A percentile compares a stretch with the other conserved stretches of the same genome.
Conservation (phyloP, 2,797 vertebrate genomes). For the Menidia menidia region DNA sequence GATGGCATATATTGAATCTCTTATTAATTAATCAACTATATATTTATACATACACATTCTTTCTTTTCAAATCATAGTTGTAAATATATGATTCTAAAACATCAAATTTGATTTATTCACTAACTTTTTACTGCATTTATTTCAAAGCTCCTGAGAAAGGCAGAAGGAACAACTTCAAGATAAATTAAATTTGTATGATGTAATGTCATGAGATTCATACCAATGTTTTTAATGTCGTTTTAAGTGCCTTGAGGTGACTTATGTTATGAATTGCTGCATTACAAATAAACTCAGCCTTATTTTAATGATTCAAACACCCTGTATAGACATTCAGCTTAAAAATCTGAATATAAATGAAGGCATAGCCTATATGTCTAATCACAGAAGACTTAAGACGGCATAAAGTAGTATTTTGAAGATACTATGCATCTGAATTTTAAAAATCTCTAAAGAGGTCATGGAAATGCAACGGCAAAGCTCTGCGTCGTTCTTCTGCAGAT, state of each 20-base stretch:
- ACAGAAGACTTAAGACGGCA: not conserved
- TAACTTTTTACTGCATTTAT: not conserved
- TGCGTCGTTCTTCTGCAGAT: slow-evolving; percentile 24
- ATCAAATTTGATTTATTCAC: too few species aligned
- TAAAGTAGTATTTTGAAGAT: slow-evolving; percentile 17
- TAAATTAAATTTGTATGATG: not conserved
- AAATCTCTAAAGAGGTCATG: slow-evolving; percentile 11
- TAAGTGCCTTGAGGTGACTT: not conserved
- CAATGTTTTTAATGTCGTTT: not conserved
- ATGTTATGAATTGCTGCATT: not conserved
- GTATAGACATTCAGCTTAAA: rapidly evolving
- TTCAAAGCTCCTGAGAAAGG: not conserved
- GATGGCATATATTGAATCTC: too few species aligned
- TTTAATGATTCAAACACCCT: not conserved
- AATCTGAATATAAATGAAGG: not conserved
- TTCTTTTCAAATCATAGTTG: too few species aligned
- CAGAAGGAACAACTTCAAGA: too few species aligned
- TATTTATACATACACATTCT: too few species aligned
- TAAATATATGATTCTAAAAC: too few species aligned
- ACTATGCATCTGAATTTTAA: slow-evolving; percentile 3
- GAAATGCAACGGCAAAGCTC: slow-evolving; percentile 23
- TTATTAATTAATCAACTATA: too few species aligned
- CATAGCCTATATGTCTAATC: slow-evolving; percentile 3
- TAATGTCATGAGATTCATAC: too few species aligned
- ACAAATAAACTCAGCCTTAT: not conserved